A percentile compares a stretch with the other conserved stretches of the same genome.
These are phyloP conservation scores for Rhagium mordax DNA, from an alignment of 2,888 invertebrate species.

Conservation along the genomic window DNA sequence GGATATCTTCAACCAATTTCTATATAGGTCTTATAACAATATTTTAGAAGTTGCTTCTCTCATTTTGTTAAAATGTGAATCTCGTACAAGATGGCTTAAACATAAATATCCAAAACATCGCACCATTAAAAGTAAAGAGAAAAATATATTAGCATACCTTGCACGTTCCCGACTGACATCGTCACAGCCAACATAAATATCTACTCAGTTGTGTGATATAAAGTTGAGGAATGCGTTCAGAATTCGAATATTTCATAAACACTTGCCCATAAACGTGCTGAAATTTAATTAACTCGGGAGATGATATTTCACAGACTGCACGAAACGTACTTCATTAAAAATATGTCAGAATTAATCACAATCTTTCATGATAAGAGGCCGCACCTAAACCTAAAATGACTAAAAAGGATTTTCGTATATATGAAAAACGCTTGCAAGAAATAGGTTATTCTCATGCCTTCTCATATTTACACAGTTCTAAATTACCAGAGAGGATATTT, in stretches of 20 bases:
- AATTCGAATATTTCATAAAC: constrained; percentile 35
- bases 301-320: constrained; percentile 8
- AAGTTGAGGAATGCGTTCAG: constrained; percentile 32
- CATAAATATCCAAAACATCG: constrained; percentile 27
- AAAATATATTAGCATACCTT: constrained; percentile 32
- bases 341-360: constrained; percentile 21
- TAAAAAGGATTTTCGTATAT: neutral
- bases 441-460: neutral
- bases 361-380: neutral
- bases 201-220: constrained; percentile 31
- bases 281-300: constrained; percentile 29
- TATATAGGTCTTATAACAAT: neutral
- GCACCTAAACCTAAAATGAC: constrained; percentile 3
- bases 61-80: constrained; percentile 3
- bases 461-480: too few relatives aligned
- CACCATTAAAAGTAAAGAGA: constrained; percentile 25
- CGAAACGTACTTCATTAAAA: constrained; percentile 17
- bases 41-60: neutral
- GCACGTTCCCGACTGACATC: constrained; percentile 29
- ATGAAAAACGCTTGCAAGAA: neutral
- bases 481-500: too few relatives aligned
- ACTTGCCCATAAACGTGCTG: constrained; percentile 20
- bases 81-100: constrained; percentile 2
- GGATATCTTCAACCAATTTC: neutral
- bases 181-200: constrained; percentile 35